Evolutionary conservation across 2,113 vertebrate genomes (phyloP).

Genomic region (Vireo altiloquus): DNA sequence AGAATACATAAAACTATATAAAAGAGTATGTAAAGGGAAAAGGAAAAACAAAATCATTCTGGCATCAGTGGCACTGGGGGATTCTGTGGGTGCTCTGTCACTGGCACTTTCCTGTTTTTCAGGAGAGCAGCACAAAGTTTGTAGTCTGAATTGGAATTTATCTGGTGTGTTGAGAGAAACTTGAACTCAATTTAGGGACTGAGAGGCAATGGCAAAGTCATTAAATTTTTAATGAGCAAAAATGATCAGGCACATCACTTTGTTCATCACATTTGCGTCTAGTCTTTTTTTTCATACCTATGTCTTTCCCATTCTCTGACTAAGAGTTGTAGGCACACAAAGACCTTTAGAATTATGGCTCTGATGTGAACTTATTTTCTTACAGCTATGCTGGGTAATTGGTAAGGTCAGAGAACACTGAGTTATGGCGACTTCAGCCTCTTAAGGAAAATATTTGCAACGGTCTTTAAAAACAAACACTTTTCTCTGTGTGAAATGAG

Average conservation of each 20-base stretch:
- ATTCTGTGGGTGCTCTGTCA: fast-evolving
- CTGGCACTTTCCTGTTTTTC: fast-evolving
- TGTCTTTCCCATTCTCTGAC: neutral
- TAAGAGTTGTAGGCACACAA: neutral
- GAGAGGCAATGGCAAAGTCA: neutral
- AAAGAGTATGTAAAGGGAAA: no score
- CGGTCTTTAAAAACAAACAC: neutral
- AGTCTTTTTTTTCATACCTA: neutral
- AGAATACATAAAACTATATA: no score
- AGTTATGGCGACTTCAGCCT: neutral
- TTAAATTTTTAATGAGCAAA: neutral
- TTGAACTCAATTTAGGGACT: neutral
- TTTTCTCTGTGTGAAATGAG: neutral
- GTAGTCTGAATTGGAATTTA: neutral
- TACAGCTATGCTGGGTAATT: neutral
- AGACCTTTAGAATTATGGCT: neutral
- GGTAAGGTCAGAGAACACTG: neutral
- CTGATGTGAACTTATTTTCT: neutral
- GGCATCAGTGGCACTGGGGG: neutral
- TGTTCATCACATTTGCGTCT: neutral
- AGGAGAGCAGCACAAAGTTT: neutral
- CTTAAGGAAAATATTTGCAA: neutral
- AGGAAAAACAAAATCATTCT: no score
- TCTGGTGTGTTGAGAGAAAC: neutral
- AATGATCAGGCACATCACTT: neutral